A percentile compares a stretch with the other conserved stretches of the same genome.
Evolutionary conservation across 2,113 vertebrate species (phyloP).

Genomic region (Tragelaphus scriptus): DNA sequence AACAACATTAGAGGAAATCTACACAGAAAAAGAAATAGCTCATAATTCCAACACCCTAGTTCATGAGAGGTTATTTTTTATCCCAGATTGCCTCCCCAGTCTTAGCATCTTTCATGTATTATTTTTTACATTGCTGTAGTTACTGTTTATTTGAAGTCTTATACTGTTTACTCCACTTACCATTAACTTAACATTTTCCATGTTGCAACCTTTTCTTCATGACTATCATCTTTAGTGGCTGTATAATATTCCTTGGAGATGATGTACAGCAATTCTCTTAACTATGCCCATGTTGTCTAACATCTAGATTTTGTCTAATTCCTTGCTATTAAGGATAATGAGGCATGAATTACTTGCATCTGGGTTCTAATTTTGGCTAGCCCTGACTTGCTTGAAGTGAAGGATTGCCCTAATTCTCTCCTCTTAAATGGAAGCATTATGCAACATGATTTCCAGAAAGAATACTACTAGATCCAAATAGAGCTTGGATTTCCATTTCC

Average conservation of each 20-base stretch:
- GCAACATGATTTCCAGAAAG: not conserved
- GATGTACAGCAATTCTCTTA: slow-evolving; percentile 24
- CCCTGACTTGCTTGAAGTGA: slow-evolving; percentile 21
- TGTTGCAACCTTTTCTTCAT: slow-evolving; percentile 15
- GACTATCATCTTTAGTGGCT: slow-evolving; percentile 47
- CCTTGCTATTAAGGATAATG: slow-evolving; percentile 26
- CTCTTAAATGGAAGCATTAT: slow-evolving; percentile 10
- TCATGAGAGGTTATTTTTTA: slow-evolving; percentile 33
- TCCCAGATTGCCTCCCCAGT: not conserved
- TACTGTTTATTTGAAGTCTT: slow-evolving; percentile 25
- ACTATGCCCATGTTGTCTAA: not conserved
- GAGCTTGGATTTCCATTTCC: not conserved
- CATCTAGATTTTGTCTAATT: not conserved
- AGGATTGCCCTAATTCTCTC: not conserved
- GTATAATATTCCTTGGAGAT: slow-evolving; percentile 43
- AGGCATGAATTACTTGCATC: not conserved
- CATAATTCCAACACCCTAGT: not conserved
- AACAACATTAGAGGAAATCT: slow-evolving; percentile 25
- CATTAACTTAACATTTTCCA: slow-evolving; percentile 30
- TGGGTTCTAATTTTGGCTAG: slow-evolving; percentile 37
- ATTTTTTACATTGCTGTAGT: slow-evolving; percentile 3
- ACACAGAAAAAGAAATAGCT: slow-evolving; percentile 26
- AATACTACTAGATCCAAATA: not conserved
- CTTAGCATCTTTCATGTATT: not conserved
- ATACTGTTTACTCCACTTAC: not conserved